Evolutionary conservation across 2,113 vertebrate genomes (phyloP).

Genomic region (Laticauda colubrina): DNA sequence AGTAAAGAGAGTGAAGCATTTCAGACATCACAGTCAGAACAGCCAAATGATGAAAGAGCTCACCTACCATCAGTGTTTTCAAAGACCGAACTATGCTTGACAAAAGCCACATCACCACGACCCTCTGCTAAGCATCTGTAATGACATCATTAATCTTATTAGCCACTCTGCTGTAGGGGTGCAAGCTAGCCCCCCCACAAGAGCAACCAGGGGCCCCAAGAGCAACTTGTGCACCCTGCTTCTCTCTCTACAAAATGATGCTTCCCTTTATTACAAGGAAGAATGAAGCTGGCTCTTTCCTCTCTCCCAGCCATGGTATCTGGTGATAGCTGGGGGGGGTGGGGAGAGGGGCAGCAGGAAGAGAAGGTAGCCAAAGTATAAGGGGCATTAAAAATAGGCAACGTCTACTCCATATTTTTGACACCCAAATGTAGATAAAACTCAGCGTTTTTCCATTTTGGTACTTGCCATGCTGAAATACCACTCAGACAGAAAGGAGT

Average conservation of each 20-base stretch:
- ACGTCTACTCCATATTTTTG: neutral
- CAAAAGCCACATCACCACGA: conserved; percentile 88
- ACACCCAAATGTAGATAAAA: neutral
- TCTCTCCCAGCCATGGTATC: neutral
- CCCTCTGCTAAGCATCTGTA: conserved; percentile 82
- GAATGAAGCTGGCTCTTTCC: neutral
- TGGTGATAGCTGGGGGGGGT: neutral
- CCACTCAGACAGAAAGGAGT: neutral
- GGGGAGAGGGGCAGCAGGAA: neutral
- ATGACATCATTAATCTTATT: neutral
- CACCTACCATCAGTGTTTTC: conserved; percentile 86
- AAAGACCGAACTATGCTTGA: conserved; percentile 89
- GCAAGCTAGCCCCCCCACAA: neutral
- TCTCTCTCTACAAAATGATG: neutral
- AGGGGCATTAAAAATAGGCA: neutral
- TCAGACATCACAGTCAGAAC: neutral
- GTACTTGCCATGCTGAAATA: neutral
- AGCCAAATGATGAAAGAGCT: neutral
- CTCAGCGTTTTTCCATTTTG: neutral
- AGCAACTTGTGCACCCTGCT: neutral
- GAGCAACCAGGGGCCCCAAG: neutral
- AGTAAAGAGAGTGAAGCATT: neutral
- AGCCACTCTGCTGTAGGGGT: neutral
- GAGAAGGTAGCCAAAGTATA: neutral
- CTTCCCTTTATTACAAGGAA: neutral